Evolutionary conservation across 2,113 vertebrate genomes (phyloP).

Genomic region (Martes martes): DNA sequence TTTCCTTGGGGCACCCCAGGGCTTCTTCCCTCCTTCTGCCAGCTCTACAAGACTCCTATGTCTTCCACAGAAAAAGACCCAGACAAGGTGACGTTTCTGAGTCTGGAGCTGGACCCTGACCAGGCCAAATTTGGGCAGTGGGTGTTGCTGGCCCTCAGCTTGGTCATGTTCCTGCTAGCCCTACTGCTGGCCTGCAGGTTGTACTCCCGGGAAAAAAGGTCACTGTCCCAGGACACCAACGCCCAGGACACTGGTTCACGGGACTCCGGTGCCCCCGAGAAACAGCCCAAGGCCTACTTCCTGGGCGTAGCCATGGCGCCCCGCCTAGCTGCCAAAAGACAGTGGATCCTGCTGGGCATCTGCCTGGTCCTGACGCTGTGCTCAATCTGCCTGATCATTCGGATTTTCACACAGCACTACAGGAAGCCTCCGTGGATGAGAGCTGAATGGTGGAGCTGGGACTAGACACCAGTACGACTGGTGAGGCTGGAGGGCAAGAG

Average conservation of each 20-base stretch:
- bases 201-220: slow-evolving; percentile 58
- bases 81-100: slow-evolving; percentile 84
- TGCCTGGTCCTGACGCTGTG: slow-evolving; percentile 9
- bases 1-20: background rate
- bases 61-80: slow-evolving; percentile 14
- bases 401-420: background rate
- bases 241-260: background rate
- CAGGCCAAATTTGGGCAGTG: slow-evolving; percentile 84
- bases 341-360: slow-evolving; percentile 55
- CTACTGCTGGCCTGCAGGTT: slow-evolving; percentile 72
- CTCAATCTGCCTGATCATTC: background rate
- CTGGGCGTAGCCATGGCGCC: slow-evolving; percentile 28
- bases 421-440: background rate
- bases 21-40: background rate
- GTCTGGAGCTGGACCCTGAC: slow-evolving; percentile 77
- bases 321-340: background rate
- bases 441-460: background rate
- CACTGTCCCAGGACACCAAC: background rate
- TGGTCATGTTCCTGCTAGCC: slow-evolving; percentile 82
- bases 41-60: background rate
- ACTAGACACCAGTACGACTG: background rate
- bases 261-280: background rate
- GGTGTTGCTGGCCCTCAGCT: slow-evolving; percentile 84
- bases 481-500: background rate
- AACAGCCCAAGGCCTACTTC: background rate